Base-by-base conservation (phyloP, 2,888 invertebrate species). In the Acanthopleura granulata region DNA sequence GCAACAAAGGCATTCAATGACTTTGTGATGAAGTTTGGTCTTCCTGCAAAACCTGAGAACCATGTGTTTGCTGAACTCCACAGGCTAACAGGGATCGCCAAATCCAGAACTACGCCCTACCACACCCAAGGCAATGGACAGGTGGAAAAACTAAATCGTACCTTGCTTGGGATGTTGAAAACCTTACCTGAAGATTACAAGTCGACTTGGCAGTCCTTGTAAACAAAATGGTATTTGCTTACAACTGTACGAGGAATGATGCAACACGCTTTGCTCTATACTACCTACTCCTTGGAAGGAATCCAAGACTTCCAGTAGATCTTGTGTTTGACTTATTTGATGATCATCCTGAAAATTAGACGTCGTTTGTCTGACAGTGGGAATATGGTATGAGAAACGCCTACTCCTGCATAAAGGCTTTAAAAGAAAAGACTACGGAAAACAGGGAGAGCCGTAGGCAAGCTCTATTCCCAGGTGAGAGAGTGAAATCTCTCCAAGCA, bases 131-230 rank as follows among this genome's bases (percentile, higher is more conserved):
- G n/a, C n/a, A n/a, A n/a, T n/a, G n/a, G n/a, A n/a, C n/a, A n/a
- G n/a, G n/a, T n/a, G n/a, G n/a, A n/a, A n/a, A n/a, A n/a, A n/a
- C n/a, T 62, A 22, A 62, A 62, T 62, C 66, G 22, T 12, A 22
- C 66, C 14, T 22, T 62, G 12, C 12, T 62, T 18, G 27, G 66
- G 9, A 69, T 69, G 69, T 25, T 69, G 22, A 69, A 30, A 69
- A 69, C 30, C 27, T 30, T 69, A 69, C 69, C 69, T 25, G 69
- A 69, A 69, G 69, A 69, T 30, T 12, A 3, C 18, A 30, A 69
- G 69, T 18, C 27, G 16, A 69, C 4, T 69, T 4, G 69, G 69
- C 57, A 57, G 57, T 12, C n/a, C 57, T 9, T 57, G 57, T 69
- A 4, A 30, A 69, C 30, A 69, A 69, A 30, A 69, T 69, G 69